phyloP scores from a whole-genome alignment of 2,888 invertebrate species.

The Calameuta pallipes region DNA sequence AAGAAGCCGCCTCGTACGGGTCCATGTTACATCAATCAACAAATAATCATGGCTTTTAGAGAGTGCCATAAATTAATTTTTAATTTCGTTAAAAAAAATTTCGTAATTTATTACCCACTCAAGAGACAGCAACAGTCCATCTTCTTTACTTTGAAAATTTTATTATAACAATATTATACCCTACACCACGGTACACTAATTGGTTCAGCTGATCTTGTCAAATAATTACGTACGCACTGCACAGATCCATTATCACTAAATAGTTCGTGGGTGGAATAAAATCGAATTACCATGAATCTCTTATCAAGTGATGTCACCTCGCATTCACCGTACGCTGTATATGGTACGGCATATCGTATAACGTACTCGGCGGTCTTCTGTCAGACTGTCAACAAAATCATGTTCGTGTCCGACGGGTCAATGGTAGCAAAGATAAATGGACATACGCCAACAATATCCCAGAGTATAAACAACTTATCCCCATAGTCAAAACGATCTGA shows the following conservation, averaged over 20 bases:
- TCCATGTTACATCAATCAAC: background rate
- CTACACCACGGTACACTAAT: background rate
- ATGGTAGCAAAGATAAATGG: background rate
- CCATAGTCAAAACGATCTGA: background rate
- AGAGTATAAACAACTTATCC: background rate
- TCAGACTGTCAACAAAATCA: background rate
- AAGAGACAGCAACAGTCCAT: background rate
- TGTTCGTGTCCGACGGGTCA: background rate
- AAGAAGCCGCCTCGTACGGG: background rate
- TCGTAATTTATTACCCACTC: background rate
- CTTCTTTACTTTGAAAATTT: background rate
- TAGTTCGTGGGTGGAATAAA: background rate
- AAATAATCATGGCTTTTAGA: too few relatives aligned
- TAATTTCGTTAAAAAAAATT: background rate
- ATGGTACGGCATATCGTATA: background rate
- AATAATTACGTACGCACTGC: background rate
- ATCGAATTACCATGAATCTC: background rate
- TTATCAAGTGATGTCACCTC: background rate
- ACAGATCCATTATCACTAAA: background rate
- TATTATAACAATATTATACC: background rate
- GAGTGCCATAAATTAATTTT: background rate
- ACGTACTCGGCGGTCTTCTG: background rate
- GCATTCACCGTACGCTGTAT: background rate
- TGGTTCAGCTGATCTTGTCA: background rate
- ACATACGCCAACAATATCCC: background rate